phyloP scores from a whole-genome alignment of 1,140 invertebrate species.

The Thalassaphorura encarpata region DNA sequence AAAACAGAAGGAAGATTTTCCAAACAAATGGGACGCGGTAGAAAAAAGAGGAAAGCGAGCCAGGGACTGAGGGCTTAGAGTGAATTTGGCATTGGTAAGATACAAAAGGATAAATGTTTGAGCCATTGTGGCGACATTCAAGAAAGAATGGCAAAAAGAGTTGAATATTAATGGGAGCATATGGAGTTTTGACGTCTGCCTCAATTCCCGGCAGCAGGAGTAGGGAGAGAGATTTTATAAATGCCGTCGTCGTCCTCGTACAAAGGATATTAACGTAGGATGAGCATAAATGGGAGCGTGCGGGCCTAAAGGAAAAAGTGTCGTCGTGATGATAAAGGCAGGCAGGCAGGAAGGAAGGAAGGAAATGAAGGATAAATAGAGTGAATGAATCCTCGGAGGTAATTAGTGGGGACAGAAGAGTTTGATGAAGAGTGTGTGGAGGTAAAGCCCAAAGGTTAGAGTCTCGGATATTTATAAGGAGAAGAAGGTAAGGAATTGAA shows the following conservation, averaged over 20 bases:
- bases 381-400: not conserved
- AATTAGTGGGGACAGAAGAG: not conserved
- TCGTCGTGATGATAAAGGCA: too few relatives aligned
- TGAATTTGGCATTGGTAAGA: too few relatives aligned
- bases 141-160: not conserved
- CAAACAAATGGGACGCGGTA: too few relatives aligned
- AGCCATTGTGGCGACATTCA: not conserved
- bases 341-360: not conserved
- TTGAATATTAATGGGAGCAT: not conserved
- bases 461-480: too few relatives aligned
- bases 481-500: too few relatives aligned
- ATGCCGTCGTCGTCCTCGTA: not conserved
- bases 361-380: not conserved
- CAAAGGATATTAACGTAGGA: not conserved
- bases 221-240: not conserved
- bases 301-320: too few relatives aligned
- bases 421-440: conserved; percentile 2
- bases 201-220: too few relatives aligned
- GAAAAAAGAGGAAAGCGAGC: too few relatives aligned
- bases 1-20: too few relatives aligned
- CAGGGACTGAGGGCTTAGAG: too few relatives aligned
- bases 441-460: not conserved
- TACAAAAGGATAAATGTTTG: not conserved
- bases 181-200: too few relatives aligned
- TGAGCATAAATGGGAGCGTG: not conserved